Evolutionary conservation across 64 coral and sea anemone genomes (phyloP).

Genomic region (Pocillopora damicornis): DNA sequence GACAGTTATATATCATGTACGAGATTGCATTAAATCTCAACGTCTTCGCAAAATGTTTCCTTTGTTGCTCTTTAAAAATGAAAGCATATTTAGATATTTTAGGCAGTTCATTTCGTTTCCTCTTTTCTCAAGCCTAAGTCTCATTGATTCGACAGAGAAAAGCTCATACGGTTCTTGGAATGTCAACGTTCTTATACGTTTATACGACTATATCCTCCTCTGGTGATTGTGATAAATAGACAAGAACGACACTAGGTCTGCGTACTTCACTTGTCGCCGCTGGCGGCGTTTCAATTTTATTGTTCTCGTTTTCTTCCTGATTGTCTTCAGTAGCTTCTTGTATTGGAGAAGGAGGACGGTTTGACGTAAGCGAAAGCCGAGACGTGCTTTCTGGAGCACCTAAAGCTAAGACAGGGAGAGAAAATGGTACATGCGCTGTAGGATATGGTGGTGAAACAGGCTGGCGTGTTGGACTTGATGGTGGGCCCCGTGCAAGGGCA

Average conservation of each 20-base stretch:
- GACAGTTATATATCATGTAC: no score
- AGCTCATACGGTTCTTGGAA: no score
- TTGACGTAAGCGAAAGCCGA: neutral
- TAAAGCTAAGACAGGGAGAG: constrained; percentile 3
- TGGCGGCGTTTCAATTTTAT: neutral
- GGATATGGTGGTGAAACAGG: neutral
- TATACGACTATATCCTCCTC: constrained; percentile 34
- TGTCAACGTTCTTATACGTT: neutral
- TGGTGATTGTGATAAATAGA: constrained; percentile 18
- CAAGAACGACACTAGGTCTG: constrained; percentile 21
- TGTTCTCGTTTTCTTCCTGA: constrained; percentile 4
- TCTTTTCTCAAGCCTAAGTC: no score
- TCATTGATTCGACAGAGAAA: no score
- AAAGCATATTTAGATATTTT: no score
- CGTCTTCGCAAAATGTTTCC: no score
- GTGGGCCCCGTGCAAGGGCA: neutral
- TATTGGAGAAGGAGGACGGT: constrained; percentile 5
- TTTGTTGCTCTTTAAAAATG: no score
- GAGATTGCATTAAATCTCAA: no score
- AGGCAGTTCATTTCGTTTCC: no score
- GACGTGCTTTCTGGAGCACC: constrained; percentile 4
- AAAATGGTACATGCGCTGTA: neutral
- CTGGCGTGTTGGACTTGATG: neutral
- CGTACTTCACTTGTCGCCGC: neutral
- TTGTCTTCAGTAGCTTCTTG: constrained; percentile 14